A percentile compares a stretch with the other conserved stretches of the same genome.
phyloP scores from a whole-genome alignment of 2,113 vertebrate genomes.

The Cyphomyrus plagiostoma region DNA sequence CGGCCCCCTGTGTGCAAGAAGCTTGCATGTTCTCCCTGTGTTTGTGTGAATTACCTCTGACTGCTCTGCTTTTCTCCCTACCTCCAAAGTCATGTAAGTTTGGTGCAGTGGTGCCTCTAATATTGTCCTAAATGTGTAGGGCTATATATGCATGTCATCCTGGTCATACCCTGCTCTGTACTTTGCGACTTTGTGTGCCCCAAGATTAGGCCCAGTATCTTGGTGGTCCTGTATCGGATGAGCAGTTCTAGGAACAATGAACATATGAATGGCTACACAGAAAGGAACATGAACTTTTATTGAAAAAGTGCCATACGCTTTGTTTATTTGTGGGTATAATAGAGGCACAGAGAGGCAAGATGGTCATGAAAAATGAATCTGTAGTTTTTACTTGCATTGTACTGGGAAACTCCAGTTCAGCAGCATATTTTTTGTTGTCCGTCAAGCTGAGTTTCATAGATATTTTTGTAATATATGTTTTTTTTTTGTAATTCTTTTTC shows the following conservation, averaged over 20 bases:
- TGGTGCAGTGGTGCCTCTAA: not conserved
- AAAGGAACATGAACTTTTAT: not conserved
- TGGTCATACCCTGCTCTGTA: not conserved
- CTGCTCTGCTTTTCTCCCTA: not conserved
- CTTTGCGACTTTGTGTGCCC: not conserved
- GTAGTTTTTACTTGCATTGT: not conserved
- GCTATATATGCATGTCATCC: not conserved
- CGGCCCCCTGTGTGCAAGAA: not conserved
- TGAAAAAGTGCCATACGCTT: not conserved
- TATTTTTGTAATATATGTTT: not conserved
- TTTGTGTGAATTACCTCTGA: not conserved
- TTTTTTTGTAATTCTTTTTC: not conserved
- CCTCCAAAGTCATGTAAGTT: not conserved
- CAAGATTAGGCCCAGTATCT: not conserved
- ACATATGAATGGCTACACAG: not conserved
- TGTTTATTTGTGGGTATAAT: not conserved
- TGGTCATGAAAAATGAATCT: not conserved
- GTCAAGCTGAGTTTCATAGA: not conserved
- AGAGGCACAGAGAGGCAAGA: not conserved
- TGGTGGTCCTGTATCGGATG: not conserved
- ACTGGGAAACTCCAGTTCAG: not conserved
- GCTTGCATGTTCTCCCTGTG: not conserved
- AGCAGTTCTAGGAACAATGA: not conserved
- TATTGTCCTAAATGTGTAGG: not conserved
- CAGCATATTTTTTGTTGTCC: not conserved